These are phyloP conservation scores for Fulica atra DNA, from an alignment of 2,113 vertebrate genomes.

Conservation along the genomic window DNA sequence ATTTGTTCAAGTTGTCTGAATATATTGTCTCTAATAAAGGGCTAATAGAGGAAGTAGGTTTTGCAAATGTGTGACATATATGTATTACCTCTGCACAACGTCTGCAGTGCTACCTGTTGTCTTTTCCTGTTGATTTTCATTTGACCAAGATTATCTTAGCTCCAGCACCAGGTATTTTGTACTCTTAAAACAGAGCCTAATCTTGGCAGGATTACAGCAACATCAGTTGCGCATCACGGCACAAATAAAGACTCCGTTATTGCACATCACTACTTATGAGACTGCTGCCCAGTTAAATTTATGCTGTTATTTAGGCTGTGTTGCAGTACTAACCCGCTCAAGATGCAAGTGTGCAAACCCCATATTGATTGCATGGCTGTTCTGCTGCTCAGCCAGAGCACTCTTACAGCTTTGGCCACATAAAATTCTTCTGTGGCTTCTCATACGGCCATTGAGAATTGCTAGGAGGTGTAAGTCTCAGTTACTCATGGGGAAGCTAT, in stretches of 20 bases:
- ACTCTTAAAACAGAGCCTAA: conserved; percentile 33
- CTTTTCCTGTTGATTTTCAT: conserved; percentile 1
- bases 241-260: conserved; percentile 3
- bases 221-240: background rate
- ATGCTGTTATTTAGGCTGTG: background rate
- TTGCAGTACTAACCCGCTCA: background rate
- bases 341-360: background rate
- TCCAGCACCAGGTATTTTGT: background rate
- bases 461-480: background rate
- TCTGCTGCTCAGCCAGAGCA: background rate
- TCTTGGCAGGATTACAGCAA: conserved; percentile 3
- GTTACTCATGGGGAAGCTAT: background rate
- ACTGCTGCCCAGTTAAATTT: conserved; percentile 30
- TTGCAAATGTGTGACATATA: conserved; percentile 7
- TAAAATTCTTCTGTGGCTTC: background rate
- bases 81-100: conserved; percentile 32
- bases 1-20: conserved; percentile 68
- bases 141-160: background rate
- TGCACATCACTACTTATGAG: conserved; percentile 23
- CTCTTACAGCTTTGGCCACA: background rate
- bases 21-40: conserved; percentile 62
- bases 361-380: background rate
- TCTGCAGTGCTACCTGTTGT: conserved; percentile 40
- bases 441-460: background rate
- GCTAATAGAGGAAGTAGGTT: conserved; percentile 33